Evolutionary conservation across 92 coral and sea anemone genomes (phyloP), one percentile per base, ranked within the genome.

Genomic region (Phymanthus crucifer): DNA sequence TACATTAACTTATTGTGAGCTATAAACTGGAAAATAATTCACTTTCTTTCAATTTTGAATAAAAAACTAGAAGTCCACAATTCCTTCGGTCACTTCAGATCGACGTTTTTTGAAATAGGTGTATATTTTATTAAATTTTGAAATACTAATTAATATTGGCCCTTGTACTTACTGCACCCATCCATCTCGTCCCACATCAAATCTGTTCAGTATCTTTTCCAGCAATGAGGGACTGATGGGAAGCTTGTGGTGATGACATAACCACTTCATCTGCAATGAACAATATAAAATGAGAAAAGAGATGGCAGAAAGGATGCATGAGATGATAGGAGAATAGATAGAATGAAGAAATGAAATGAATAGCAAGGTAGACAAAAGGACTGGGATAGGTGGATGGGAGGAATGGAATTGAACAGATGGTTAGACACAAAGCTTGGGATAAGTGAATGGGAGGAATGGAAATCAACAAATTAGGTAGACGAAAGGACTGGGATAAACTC

Each of bases 161-260:
- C 40, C 0, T 67, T 17, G 38, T 54, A 87, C 87, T 57, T 73
- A 90, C 95, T 80, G 75, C 8, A 91, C 77, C 71, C 82, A 88
- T 6, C 94, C 91, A 85, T 87, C 91, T 47, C 92, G 77, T 56
- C 82, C 78, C 1, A 57, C 32, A 61, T 88, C 95, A 88, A 83
- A 91, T 56, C 84, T 80, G 38, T 66, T 84, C 13, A 91, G 86
- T 14, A 85, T 73, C 64, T 71, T 91, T 57, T 88, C 95, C 47
- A 88, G 35, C 52, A 91, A 47, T 0, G 95, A 85, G 1, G 81
- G 77, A 24, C 86, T 88, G 43, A 74, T 45, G 27, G 79, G 89
- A 50, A 91, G 86, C 65, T 71, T 78, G 75, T 88, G 89, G 64
- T 79, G 83, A 37, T 82, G 84, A 81, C 92, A 91, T 69, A 88